Conservation (phyloP, 2,113 vertebrate species). For the Recurvirostra avosetta region DNA sequence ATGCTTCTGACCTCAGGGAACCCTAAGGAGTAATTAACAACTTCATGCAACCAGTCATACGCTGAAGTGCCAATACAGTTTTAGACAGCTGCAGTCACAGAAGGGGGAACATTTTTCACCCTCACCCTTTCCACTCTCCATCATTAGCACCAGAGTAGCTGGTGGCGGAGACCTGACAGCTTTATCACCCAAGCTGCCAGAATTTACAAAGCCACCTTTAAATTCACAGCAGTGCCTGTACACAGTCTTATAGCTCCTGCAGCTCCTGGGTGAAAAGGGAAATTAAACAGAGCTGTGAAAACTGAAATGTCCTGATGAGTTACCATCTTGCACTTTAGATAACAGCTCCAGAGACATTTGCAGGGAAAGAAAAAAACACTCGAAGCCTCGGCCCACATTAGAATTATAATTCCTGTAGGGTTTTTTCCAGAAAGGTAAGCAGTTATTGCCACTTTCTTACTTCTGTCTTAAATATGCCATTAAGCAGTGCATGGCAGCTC, state of each 20-base stretch:
- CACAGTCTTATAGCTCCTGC: neutral
- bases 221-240: conserved; percentile 17
- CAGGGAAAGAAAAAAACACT: neutral
- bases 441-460: neutral
- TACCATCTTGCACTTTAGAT: conserved; percentile 2
- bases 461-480: neutral
- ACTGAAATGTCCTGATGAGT: conserved; percentile 32
- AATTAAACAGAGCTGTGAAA: conserved; percentile 44
- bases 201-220: conserved; percentile 29
- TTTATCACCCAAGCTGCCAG: conserved; percentile 46
- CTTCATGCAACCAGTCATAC: neutral
- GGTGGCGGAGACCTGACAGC: conserved; percentile 21
- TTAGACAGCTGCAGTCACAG: neutral
- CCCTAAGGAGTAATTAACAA: neutral
- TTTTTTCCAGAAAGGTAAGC: neutral
- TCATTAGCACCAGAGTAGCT: neutral
- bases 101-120: neutral
- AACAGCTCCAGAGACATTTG: neutral
- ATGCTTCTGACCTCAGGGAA: neutral
- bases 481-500: neutral
- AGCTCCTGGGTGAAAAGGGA: conserved; percentile 19
- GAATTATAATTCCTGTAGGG: neutral
- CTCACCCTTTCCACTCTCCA: neutral
- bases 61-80: neutral
- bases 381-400: neutral